Percentiles rank a stretch among this genome's conserved stretches.
Conservation (phyloP, 2,797 vertebrate species). For the Numenius phaeopus region DNA sequence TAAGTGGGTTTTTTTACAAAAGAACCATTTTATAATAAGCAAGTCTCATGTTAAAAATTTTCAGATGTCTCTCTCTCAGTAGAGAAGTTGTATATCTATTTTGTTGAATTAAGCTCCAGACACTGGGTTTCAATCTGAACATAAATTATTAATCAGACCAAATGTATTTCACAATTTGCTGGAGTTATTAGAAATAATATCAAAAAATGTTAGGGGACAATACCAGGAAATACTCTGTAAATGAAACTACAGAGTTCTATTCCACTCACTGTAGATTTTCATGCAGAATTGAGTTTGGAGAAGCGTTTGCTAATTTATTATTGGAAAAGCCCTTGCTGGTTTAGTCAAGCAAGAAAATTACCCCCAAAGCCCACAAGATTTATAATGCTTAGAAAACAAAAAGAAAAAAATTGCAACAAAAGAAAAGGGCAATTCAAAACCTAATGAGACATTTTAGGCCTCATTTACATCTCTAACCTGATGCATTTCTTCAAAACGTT, state of each 20-base stretch:
- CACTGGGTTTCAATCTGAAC: neutral
- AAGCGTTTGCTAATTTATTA: constrained; percentile 78
- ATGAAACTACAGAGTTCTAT: constrained; percentile 22
- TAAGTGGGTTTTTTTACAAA: neutral
- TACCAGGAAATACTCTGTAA: constrained; percentile 33
- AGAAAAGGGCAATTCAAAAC: constrained; percentile 81
- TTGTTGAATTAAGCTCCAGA: neutral
- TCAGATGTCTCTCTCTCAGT: neutral
- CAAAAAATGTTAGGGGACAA: neutral
- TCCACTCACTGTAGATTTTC: constrained; percentile 57
- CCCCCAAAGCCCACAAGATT: constrained; percentile 80
- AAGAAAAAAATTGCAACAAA: constrained; percentile 51
- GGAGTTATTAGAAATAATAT: neutral
- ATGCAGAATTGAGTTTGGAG: constrained; percentile 68
- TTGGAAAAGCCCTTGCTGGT: constrained; percentile 74
- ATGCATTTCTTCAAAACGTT: constrained; percentile 80
- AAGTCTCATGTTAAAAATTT: neutral
- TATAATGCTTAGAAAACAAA: constrained; percentile 79
- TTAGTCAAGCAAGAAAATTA: constrained; percentile 83
- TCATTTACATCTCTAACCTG: constrained; percentile 84
- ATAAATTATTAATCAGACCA: neutral
- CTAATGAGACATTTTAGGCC: constrained; percentile 85
- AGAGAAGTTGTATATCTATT: neutral
- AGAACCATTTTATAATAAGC: neutral
- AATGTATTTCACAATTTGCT: neutral